Base-by-base conservation (phyloP, 2,888 invertebrate species). In the Agonopterix alstromeriana region DNA sequence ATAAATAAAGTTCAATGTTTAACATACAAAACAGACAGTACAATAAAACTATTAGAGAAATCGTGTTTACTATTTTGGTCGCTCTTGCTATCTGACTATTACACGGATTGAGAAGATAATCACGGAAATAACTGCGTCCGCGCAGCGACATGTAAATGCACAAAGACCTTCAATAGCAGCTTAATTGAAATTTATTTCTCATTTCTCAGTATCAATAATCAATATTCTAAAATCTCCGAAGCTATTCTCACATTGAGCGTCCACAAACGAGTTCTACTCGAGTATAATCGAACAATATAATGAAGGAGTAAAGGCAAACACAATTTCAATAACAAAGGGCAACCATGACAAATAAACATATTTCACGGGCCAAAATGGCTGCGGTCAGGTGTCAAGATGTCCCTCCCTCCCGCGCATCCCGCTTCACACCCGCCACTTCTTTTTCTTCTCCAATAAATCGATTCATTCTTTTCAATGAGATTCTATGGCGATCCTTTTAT, bases 131-230 rank as follows among this genome's bases (percentile, higher is more conserved):
- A 82, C 78, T 77, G 70, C 73, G 61, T 55, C 63, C 52, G 61
- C 62, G 63, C 66, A 60, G 60, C 63, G 66, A 61, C 63, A 62
- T 58, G 60, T 66, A 66, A 58, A 73, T 58, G 69, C 75, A 63
- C 65, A 73, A 77, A 73, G 73, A 68, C 71, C 55, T 63, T 84
- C 79, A 83, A 87, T 85, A 76, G 81, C 63, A 63, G 68, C 80
- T 82, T 88, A 87, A 88, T 88, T 88, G 85, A 87, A 87, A 87
- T 87, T 88, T 88, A 88, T 87, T 78, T 78, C 79, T 84, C 85
- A 85, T 86, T 86, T 86, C 85, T 85, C 79, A 86, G 86, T 82
- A 86, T 87, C 86, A 84, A 85, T 81, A 87, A 87, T 87, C 87
- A 85, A 88, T 88, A 86, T 85, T 84, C 82, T 77, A 84, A 86